These are phyloP conservation scores for Thripadectes ignobilis DNA, from an alignment of 2,797 vertebrate species.

Conservation along the genomic window DNA sequence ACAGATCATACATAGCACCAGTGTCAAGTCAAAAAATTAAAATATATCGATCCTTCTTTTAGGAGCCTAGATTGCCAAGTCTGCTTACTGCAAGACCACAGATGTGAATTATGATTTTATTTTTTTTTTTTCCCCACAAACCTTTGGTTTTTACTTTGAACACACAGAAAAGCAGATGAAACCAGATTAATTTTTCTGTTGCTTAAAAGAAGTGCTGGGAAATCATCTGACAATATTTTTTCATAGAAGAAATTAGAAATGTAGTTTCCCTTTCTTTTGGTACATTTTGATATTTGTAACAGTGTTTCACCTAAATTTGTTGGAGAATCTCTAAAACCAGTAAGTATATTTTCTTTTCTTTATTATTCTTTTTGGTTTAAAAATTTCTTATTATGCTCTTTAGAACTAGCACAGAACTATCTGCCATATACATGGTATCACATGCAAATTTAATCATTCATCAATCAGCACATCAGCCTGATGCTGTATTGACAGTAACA, in stretches of 20 bases:
- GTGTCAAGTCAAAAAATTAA: fast-evolving
- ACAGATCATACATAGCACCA: background rate
- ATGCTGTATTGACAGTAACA: background rate
- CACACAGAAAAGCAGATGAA: background rate
- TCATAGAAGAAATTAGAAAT: background rate
- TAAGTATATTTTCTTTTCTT: fast-evolving
- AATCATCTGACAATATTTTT: background rate
- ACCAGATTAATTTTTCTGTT: background rate
- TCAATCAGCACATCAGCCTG: background rate
- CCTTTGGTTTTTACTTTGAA: background rate
- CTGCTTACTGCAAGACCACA: background rate
- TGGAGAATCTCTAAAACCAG: background rate
- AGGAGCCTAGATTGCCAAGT: background rate
- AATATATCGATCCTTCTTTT: background rate
- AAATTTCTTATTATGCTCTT: background rate
- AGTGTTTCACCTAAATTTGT: background rate
- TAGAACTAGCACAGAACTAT: background rate
- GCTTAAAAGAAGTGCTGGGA: background rate
- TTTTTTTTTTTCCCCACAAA: background rate
- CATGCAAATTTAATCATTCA: background rate
- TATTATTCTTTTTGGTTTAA: fast-evolving
- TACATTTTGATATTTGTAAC: background rate
- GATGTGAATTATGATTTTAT: background rate
- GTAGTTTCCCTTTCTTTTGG: background rate
- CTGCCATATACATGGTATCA: background rate